These are phyloP conservation scores for Nemurella pictetii DNA, from an alignment of 2,888 invertebrate genomes.

Conservation along the genomic window DNA sequence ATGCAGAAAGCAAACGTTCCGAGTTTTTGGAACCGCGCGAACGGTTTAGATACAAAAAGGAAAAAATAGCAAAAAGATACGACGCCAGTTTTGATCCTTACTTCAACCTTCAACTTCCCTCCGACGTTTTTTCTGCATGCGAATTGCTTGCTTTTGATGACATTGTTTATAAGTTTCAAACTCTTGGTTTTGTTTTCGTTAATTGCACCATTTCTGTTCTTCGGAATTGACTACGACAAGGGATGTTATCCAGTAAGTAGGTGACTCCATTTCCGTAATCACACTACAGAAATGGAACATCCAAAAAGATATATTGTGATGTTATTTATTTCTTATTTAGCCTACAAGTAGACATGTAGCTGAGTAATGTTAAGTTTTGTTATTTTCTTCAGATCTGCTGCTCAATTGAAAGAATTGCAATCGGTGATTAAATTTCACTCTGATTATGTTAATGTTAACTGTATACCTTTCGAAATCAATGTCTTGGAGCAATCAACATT, in stretches of 20 bases:
- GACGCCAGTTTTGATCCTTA: conserved; percentile 39
- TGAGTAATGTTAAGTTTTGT: conserved; percentile 40
- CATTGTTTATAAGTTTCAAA: conserved; percentile 44
- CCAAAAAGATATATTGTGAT: conserved; percentile 38
- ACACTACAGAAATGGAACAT: conserved; percentile 38
- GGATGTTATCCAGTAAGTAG: conserved; percentile 78
- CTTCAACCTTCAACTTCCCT: conserved; percentile 35
- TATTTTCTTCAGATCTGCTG: conserved; percentile 25
- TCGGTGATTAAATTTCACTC: conserved; percentile 51
- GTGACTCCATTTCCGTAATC: conserved; percentile 47
- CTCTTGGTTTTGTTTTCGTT: conserved; percentile 57
- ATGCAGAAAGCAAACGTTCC: conserved; percentile 37
- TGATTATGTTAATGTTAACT: neutral
- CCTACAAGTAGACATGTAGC: conserved; percentile 40
- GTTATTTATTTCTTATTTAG: conserved; percentile 36
- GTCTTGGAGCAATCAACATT: neutral
- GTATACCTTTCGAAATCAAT: neutral
- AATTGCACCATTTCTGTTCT: conserved; percentile 68
- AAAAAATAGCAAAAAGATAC: conserved; percentile 33
- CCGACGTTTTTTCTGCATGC: conserved; percentile 44
- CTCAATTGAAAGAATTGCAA: conserved; percentile 57
- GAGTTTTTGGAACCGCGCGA: conserved; percentile 39
- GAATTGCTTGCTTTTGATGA: conserved; percentile 43
- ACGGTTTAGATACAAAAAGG: conserved; percentile 9
- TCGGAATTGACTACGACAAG: conserved; percentile 66